Evolutionary conservation across 2,113 vertebrate genomes (phyloP).

Genomic region (Ictidomys tridecemlineatus): DNA sequence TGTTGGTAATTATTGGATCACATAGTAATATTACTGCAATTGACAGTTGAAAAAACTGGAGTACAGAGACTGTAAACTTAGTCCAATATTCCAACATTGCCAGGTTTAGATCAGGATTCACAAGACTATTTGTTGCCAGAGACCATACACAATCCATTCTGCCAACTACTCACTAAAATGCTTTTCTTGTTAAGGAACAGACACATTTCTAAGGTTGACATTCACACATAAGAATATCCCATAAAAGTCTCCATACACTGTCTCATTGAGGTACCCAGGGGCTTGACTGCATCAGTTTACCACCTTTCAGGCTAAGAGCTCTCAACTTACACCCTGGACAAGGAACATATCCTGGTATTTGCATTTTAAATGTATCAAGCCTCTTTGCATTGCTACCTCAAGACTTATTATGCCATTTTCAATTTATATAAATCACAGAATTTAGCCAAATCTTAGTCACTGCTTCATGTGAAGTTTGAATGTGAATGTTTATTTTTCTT

Average conservation of each 20-base stretch:
- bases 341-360: background rate
- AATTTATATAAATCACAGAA: background rate
- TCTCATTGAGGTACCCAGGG: fast-evolving
- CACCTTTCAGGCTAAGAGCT: fast-evolving
- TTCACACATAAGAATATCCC: background rate
- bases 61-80: background rate
- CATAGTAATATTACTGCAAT: background rate
- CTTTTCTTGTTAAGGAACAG: background rate
- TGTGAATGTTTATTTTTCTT: background rate
- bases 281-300: background rate
- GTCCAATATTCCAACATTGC: background rate
- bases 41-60: background rate
- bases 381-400: background rate
- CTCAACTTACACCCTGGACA: background rate
- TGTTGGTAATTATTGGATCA: background rate
- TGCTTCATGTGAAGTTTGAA: background rate
- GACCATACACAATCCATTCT: background rate
- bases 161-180: background rate
- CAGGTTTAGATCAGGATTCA: background rate
- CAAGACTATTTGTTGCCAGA: background rate
- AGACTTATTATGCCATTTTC: background rate
- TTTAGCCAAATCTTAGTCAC: background rate
- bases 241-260: background rate
- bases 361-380: background rate
- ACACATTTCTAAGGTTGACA: background rate